Conservation (phyloP, 2,888 invertebrate genomes). For the Bibio marci region DNA sequence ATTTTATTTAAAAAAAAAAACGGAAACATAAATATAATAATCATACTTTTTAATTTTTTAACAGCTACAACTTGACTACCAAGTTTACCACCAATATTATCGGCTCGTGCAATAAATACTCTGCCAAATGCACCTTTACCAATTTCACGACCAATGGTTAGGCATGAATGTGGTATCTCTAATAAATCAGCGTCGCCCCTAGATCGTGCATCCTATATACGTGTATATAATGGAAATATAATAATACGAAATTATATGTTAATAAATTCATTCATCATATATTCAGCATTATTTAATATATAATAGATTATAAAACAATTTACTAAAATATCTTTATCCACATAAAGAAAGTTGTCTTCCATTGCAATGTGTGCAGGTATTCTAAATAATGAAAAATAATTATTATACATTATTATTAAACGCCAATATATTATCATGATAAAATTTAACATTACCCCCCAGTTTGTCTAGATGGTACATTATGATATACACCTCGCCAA, state of each 20-base stretch:
- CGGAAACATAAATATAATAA: background rate
- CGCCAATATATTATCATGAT: background rate
- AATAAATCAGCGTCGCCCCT: slow-evolving; percentile 21
- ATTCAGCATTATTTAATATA: no score
- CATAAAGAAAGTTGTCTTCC: no score
- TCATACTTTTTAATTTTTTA: slow-evolving; percentile 51
- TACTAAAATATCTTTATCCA: no score
- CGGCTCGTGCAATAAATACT: slow-evolving; percentile 48
- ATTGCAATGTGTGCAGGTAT: no score
- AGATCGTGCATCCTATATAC: slow-evolving; percentile 19
- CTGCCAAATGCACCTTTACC: slow-evolving; percentile 63
- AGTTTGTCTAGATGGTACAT: slow-evolving; percentile 14
- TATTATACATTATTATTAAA: background rate
- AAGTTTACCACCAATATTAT: slow-evolving; percentile 31
- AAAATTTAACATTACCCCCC: background rate
- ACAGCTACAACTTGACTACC: slow-evolving; percentile 46
- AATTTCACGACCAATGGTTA: slow-evolving; percentile 31
- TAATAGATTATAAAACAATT: no score
- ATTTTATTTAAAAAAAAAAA: no score
- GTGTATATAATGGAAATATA: background rate
- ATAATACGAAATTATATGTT: background rate
- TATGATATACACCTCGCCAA: slow-evolving; percentile 15
- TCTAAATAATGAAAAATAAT: no score
- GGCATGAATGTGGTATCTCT: slow-evolving; percentile 21
- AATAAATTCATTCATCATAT: no score